Evolutionary conservation across 2,888 invertebrate species (phyloP).

Genomic region (Cosmorhoe ocellata): DNA sequence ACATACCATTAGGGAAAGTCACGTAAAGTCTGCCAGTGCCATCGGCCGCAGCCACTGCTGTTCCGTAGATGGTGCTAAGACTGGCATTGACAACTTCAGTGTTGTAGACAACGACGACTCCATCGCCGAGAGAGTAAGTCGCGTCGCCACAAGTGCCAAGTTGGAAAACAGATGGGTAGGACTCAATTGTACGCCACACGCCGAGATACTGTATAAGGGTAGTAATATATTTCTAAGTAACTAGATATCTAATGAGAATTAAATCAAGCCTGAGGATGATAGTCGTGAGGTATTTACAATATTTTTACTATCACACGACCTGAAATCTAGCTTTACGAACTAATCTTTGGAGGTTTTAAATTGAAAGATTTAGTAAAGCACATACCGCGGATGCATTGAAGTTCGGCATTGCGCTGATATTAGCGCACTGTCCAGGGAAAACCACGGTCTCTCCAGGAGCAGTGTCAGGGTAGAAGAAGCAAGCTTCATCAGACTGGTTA

Average conservation of each 20-base stretch:
- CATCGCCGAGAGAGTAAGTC: constrained; percentile 41
- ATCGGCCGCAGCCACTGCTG: constrained; percentile 77
- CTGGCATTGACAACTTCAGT: constrained; percentile 52
- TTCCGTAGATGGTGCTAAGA: constrained; percentile 47
- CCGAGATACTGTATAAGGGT: constrained; percentile 44
- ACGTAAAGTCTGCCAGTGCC: constrained; percentile 76
- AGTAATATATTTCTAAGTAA: background rate
- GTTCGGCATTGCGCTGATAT: constrained; percentile 46
- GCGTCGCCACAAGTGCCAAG: constrained; percentile 56
- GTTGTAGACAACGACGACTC: constrained; percentile 48
- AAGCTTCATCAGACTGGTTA: constrained; percentile 49
- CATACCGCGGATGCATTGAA: constrained; percentile 50
- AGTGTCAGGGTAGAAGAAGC: constrained; percentile 58
- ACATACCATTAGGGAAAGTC: constrained; percentile 17
- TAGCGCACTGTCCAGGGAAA: constrained; percentile 58
- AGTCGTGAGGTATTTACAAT: no score
- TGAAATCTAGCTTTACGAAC: no score
- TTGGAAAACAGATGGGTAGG: constrained; percentile 55
- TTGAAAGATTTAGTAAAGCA: constrained; percentile 8
- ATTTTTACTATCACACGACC: background rate
- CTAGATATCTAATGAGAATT: no score
- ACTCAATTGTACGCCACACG: constrained; percentile 59
- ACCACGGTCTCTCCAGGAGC: constrained; percentile 46
- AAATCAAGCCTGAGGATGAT: no score
- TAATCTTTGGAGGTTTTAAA: no score